Evolutionary conservation across 2,888 invertebrate species (phyloP).

Genomic region (Timema podura): DNA sequence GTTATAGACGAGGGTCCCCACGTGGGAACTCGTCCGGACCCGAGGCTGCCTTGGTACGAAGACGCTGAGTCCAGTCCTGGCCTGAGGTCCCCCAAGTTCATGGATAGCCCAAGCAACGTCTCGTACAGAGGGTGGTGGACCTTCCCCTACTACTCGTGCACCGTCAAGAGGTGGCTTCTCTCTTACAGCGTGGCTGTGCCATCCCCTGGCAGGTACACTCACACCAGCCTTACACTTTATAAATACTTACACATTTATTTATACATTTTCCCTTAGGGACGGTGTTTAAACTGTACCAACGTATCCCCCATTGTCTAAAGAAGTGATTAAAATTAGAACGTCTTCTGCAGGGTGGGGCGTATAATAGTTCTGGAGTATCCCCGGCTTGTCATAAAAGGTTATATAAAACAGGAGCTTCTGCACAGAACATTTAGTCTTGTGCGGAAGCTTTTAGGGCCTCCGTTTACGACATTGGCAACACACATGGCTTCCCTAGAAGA

Average conservation of each 20-base stretch:
- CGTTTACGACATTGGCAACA: too few relatives aligned
- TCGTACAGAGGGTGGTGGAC: constrained; percentile 81
- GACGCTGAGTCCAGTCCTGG: constrained; percentile 50
- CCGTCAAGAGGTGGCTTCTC: constrained; percentile 71
- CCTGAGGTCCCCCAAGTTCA: constrained; percentile 60
- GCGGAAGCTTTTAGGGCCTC: too few relatives aligned
- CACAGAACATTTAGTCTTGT: too few relatives aligned
- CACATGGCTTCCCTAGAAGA: too few relatives aligned
- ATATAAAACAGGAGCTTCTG: too few relatives aligned
- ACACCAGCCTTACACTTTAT: background rate
- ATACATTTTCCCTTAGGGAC: too few relatives aligned
- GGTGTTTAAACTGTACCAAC: too few relatives aligned
- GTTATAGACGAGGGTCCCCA: constrained; percentile 51
- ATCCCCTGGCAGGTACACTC: constrained; percentile 40
- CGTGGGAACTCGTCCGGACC: constrained; percentile 41
- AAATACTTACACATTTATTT: background rate
- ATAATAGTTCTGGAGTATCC: too few relatives aligned
- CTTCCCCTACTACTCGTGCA: constrained; percentile 82
- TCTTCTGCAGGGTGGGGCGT: too few relatives aligned
- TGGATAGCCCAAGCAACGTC: constrained; percentile 59
- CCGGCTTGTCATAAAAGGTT: too few relatives aligned
- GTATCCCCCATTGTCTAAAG: too few relatives aligned
- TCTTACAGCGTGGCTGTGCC: constrained; percentile 75
- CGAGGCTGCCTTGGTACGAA: constrained; percentile 51
- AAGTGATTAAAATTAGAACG: too few relatives aligned